A percentile compares a stretch with the other conserved stretches of the same genome.
phyloP scores from a whole-genome alignment of 1,140 invertebrate species.

The Orussus abietinus region DNA sequence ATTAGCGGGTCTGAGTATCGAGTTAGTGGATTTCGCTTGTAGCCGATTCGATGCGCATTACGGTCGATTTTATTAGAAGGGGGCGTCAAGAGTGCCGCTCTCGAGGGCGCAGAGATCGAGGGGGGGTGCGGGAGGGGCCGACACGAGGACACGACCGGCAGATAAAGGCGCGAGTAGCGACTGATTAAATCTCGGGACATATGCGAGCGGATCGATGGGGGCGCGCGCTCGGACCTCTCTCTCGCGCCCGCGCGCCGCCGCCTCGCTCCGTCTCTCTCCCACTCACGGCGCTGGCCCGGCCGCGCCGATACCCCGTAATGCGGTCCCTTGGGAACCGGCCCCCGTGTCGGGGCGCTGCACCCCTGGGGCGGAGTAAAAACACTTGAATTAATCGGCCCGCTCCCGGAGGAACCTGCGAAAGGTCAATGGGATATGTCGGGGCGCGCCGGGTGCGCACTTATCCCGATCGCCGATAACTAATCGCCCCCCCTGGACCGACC shows the following conservation, averaged over 20 bases:
- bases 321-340: conserved; percentile 37
- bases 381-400: conserved; percentile 45
- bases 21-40: conserved; percentile 35
- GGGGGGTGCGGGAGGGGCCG: conserved; percentile 2
- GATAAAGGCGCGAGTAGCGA: conserved; percentile 48
- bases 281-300: conserved; percentile 19
- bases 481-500: conserved; percentile 14
- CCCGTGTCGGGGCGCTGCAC: conserved; percentile 13
- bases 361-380: conserved; percentile 33
- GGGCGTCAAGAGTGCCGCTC: too few relatives aligned
- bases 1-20: conserved; percentile 32
- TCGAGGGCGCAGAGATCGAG: too few relatives aligned
- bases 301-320: conserved; percentile 52
- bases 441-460: conserved; percentile 11
- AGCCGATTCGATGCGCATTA: conserved; percentile 40
- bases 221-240: too few relatives aligned
- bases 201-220: conserved; percentile 47
- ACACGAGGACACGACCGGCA: conserved; percentile 19
- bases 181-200: conserved; percentile 55
- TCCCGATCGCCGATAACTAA: conserved; percentile 20
- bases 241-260: background rate
- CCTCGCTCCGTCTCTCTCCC: conserved; percentile 22
- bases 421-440: conserved; percentile 31
- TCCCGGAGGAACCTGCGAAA: conserved; percentile 41
- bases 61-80: conserved; percentile 44